Conservation (phyloP, 2,888 invertebrate species). For the Pseudolycoriella hygida region DNA sequence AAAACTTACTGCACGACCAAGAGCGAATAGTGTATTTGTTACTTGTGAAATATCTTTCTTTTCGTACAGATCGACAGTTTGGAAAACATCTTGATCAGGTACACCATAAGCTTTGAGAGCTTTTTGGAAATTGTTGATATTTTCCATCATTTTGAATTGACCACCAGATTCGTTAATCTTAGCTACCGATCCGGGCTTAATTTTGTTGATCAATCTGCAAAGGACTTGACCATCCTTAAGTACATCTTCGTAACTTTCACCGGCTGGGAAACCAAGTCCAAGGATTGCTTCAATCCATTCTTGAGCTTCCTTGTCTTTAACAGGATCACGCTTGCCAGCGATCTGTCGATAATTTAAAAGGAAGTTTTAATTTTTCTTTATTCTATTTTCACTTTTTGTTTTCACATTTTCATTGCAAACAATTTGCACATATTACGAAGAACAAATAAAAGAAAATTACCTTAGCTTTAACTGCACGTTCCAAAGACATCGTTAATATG, state of each 20-base stretch:
- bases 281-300: slow-evolving; percentile 81
- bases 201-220: slow-evolving; percentile 86
- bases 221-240: slow-evolving; percentile 83
- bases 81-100: slow-evolving; percentile 80
- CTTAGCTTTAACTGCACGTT: slow-evolving; percentile 83
- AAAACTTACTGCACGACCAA: slow-evolving; percentile 61
- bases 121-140: slow-evolving; percentile 82
- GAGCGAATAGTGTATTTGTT: slow-evolving; percentile 66
- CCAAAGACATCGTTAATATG: slow-evolving; percentile 57
- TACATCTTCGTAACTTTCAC: slow-evolving; percentile 70
- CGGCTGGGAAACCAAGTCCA: slow-evolving; percentile 73
- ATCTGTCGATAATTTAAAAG: slow-evolving; percentile 34
- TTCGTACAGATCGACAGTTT: slow-evolving; percentile 93
- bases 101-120: slow-evolving; percentile 81
- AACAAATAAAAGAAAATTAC: slow-evolving; percentile 32
- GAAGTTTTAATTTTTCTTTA: not conserved
- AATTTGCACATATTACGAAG: not conserved
- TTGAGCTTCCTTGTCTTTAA: slow-evolving; percentile 74
- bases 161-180: slow-evolving; percentile 90
- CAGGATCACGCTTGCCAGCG: slow-evolving; percentile 63
- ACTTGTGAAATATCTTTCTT: slow-evolving; percentile 79
- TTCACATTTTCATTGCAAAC: not conserved
- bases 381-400: slow-evolving; percentile 7
- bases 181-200: slow-evolving; percentile 69
- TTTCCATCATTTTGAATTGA: slow-evolving; percentile 99